Base-by-base conservation (phyloP, 1,140 invertebrate species). In the Cardiocondyla obscurior region DNA sequence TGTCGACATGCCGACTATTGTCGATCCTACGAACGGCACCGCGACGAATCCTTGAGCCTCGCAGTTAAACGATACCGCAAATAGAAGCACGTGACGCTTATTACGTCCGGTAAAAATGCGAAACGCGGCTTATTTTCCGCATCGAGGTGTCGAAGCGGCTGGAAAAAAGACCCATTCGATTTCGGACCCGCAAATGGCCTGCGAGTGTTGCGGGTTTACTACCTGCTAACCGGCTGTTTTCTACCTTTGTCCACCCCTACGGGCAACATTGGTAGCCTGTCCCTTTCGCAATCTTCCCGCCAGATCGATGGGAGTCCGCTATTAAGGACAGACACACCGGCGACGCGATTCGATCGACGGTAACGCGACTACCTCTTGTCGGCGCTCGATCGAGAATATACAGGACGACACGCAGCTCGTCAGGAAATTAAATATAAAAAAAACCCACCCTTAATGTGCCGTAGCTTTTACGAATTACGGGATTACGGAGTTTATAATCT, bases 291-390 rank as follows among this genome's bases (percentile, higher is more conserved):
- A 79, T 79, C 62, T 79, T 79, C 36, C 74, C 28, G 12, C 22
- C 62, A 67, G 74, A 79, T 79, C 74, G 74, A 79, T 79, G 74
- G 12, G 62, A 79, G 62, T 53, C 62, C 16, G 74, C 22, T 79
- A 79, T 79, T 79, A 79, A 46, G 74, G 36, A 79, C 74, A 79
- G 74, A 79, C 74, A 67, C 22, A n/a, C 62, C 74, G 74, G 74
- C 74, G 74, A 79, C 74, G 22, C 74, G 46, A 67, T 79, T 79
- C 74, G 74, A 79, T 79, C 74, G 74, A 36, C 33, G 65, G 49
- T 33, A 67, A 67, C 44, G 30, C 74, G 60, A 65, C n/a, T n/a
- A n/a, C 60, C 74, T 77, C n/a, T 67, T 62, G 44, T 4, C 22
- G 0, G 12, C 36, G 62, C 28, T 76, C 46, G 44, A 67, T 77